A percentile compares a stretch with the other conserved stretches of the same genome.
These are phyloP conservation scores for Silurus lanzhouensis DNA, from an alignment of 2,797 vertebrate genomes.

Conservation along the genomic window DNA sequence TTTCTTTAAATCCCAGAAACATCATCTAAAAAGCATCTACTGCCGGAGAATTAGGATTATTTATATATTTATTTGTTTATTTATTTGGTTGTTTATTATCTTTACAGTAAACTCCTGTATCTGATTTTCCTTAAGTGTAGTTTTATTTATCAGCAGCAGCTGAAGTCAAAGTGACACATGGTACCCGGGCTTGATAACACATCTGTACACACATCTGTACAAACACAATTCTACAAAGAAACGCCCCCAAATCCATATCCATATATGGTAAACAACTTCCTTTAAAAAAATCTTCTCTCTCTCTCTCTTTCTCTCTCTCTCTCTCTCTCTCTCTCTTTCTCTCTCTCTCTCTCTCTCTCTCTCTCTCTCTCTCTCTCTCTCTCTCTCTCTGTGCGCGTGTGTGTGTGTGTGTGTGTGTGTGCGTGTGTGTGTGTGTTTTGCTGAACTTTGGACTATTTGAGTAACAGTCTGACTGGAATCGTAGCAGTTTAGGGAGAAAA, in stretches of 20 bases:
- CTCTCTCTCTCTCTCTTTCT: too few relatives aligned
- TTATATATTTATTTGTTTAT: too few relatives aligned
- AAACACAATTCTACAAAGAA: not conserved
- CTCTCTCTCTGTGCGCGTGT: not conserved
- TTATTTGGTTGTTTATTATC: not conserved
- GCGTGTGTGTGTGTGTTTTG: slow-evolving; percentile 5
- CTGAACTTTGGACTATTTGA: slow-evolving; percentile 29
- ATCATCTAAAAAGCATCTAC: too few relatives aligned
- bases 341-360: too few relatives aligned
- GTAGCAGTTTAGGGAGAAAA: not conserved
- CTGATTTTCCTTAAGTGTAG: not conserved
- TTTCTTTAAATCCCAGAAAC: not conserved
- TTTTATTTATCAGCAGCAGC: too few relatives aligned
- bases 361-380: too few relatives aligned
- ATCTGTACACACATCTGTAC: not conserved
- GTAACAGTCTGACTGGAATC: not conserved
- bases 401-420: slow-evolving; percentile 25
- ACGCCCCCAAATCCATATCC: not conserved
- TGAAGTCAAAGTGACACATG: not conserved
- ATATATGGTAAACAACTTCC: not conserved
- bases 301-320: too few relatives aligned
- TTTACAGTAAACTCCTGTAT: not conserved
- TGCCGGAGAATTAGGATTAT: too few relatives aligned
- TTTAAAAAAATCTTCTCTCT: too few relatives aligned
- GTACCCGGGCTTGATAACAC: too few relatives aligned